Base-by-base conservation (phyloP, 2,113 vertebrate genomes). In the Nipponia nippon region DNA sequence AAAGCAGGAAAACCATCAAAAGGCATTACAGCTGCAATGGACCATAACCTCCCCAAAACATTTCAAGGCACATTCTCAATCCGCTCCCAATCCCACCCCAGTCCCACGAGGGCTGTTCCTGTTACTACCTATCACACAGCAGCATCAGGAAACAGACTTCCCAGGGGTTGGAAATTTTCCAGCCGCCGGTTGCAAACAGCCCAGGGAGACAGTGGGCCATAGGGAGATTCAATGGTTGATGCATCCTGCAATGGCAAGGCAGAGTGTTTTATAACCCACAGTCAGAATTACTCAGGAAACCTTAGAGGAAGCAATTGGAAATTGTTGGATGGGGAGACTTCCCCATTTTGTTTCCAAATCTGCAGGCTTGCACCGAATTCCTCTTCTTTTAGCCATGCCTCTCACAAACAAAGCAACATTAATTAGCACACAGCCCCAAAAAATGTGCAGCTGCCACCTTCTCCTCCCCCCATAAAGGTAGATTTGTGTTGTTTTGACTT, bases 221-320 rank as follows among this genome's bases (percentile, higher is more conserved):
- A 40, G 21, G 32, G 23, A 91, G 49, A 42, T 9, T 8, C 2
- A 1, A 73, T 50, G 15, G 44, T 19, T 40, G 47, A 83, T 13
- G 17, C n/a, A 83, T 29, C n/a, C 80, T 46, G 32, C 49, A 79
- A 26, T 1, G 0, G 55, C 2, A 2, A 58, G 36, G 58, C 80
- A 75, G 53, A 27, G 1, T 1, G 56, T 17, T 85, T 97, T 90
- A 90, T 90, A 97, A 95, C 76, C 58, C 23, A 91, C 52, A 15
- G 63, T 67, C 78, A 84, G 34, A 78, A 77, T 47, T 56, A 81
- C 95, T 93, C 93, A 90, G 97, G 94, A 98, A 98, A 94, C 66
- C 94, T 83, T 67, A 96, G 25, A 96, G 96, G 96, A 98, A 97
- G 93, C 76, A 91, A 96, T 87, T 67, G 59, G 86, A 93, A 97